Conservation (phyloP, 2,888 invertebrate species). For the Coenonympha glycerion region DNA sequence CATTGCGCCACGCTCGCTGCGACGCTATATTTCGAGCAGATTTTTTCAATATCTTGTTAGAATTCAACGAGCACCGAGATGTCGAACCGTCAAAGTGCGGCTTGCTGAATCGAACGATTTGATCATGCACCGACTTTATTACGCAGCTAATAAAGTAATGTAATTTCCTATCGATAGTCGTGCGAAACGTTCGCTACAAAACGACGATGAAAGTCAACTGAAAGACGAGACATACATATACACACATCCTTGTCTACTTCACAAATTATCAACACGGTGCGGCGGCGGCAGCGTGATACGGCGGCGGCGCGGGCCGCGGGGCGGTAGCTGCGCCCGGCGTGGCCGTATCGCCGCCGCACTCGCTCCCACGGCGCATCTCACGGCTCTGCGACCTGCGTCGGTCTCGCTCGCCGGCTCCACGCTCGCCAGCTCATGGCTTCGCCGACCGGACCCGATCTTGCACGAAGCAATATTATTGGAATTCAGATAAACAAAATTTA, state of each 20-base stretch:
- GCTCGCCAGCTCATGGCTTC: constrained; percentile 52
- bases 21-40: constrained; percentile 52
- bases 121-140: constrained; percentile 61
- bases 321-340: constrained; percentile 40
- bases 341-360: constrained; percentile 57
- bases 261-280: constrained; percentile 66
- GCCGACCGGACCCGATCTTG: constrained; percentile 52
- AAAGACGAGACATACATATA: constrained; percentile 75
- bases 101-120: constrained; percentile 37
- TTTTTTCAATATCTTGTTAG: constrained; percentile 25
- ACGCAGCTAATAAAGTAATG: constrained; percentile 65
- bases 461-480: constrained; percentile 48
- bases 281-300: constrained; percentile 40
- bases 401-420: constrained; percentile 61
- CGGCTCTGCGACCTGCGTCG: constrained; percentile 50
- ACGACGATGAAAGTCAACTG: constrained; percentile 76
- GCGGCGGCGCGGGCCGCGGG: constrained; percentile 43
- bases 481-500: constrained; percentile 32
- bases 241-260: constrained; percentile 72
- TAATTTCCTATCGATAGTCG: constrained; percentile 70
- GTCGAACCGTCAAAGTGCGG: constrained; percentile 14
- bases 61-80: constrained; percentile 5
- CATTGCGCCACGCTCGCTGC: constrained; percentile 72
- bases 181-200: constrained; percentile 75
- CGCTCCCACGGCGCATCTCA: constrained; percentile 56